A percentile compares a stretch with the other conserved stretches of the same genome.
Evolutionary conservation across 1,140 invertebrate species (phyloP).

Genomic region (Olivierus martensii): DNA sequence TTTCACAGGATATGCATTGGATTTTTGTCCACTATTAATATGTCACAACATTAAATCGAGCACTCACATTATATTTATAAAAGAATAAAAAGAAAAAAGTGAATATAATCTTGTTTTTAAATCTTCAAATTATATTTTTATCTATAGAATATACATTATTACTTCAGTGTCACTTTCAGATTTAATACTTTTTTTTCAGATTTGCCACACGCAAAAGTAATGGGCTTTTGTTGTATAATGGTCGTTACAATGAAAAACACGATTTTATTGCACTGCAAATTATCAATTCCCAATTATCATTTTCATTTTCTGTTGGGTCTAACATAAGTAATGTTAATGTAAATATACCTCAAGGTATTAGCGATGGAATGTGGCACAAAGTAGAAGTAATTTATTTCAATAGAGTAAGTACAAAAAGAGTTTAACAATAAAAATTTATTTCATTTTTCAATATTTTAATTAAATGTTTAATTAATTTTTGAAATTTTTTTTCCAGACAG

Average conservation of each 20-base stretch:
- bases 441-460: too few relatives aligned
- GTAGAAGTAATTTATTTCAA: slow-evolving; percentile 75
- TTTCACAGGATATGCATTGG: too few relatives aligned
- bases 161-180: too few relatives aligned
- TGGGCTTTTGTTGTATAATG: slow-evolving; percentile 81
- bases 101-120: too few relatives aligned
- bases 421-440: too few relatives aligned
- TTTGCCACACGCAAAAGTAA: slow-evolving; percentile 59
- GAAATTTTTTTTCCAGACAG: slow-evolving; percentile 42
- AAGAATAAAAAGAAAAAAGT: too few relatives aligned
- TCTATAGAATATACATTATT: too few relatives aligned
- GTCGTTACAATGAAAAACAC: slow-evolving; percentile 82
- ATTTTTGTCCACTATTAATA: too few relatives aligned
- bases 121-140: too few relatives aligned
- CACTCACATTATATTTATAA: too few relatives aligned
- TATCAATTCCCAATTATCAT: slow-evolving; percentile 52
- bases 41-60: too few relatives aligned
- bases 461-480: too few relatives aligned
- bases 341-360: slow-evolving; percentile 45
- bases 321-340: slow-evolving; percentile 38
- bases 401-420: slow-evolving; percentile 41
- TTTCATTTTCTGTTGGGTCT: slow-evolving; percentile 78
- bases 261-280: slow-evolving; percentile 92
- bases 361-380: slow-evolving; percentile 83
- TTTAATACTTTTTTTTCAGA: slow-evolving; percentile 22